A percentile compares a stretch with the other conserved stretches of the same genome.
Conservation (phyloP, 2,797 vertebrate genomes). For the Cephalopachus bancanus region DNA sequence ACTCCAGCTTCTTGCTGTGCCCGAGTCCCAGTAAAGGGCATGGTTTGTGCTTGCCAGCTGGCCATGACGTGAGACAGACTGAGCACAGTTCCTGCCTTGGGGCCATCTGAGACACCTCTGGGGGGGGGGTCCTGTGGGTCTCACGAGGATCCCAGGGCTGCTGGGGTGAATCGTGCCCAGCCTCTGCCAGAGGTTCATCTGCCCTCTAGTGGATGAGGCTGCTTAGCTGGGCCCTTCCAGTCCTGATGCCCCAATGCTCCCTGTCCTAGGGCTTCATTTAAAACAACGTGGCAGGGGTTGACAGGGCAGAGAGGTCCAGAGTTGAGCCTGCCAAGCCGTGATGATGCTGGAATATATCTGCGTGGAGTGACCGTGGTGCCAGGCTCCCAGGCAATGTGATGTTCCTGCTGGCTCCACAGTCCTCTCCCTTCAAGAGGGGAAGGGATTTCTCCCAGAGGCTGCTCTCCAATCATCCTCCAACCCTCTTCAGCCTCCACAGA, state of each 20-base stretch:
- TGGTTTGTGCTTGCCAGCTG: background rate
- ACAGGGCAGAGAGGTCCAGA: background rate
- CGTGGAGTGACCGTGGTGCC: too few species aligned
- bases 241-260: background rate
- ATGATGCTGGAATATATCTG: too few species aligned
- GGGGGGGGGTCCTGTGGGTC: background rate
- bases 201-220: background rate
- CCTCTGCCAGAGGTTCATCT: background rate
- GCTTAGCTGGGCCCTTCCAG: background rate
- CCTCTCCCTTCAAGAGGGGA: slow-evolving; percentile 53
- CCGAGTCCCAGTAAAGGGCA: background rate
- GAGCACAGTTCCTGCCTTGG: background rate
- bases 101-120: background rate
- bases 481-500: background rate
- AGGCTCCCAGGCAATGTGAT: too few species aligned
- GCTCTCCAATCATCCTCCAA: too few species aligned
- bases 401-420: slow-evolving; percentile 27
- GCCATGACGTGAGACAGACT: too few species aligned
- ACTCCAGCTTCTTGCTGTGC: background rate
- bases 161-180: slow-evolving; percentile 11
- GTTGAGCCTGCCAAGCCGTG: too few species aligned
- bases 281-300: background rate
- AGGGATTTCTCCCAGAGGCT: slow-evolving; percentile 29
- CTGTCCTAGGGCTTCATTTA: slow-evolving; percentile 34
- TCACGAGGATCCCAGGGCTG: background rate